Percentiles rank a stretch among this genome's conserved stretches.
phyloP scores from a whole-genome alignment of 64 coral and sea anemone genomes.

The Porites lutea region DNA sequence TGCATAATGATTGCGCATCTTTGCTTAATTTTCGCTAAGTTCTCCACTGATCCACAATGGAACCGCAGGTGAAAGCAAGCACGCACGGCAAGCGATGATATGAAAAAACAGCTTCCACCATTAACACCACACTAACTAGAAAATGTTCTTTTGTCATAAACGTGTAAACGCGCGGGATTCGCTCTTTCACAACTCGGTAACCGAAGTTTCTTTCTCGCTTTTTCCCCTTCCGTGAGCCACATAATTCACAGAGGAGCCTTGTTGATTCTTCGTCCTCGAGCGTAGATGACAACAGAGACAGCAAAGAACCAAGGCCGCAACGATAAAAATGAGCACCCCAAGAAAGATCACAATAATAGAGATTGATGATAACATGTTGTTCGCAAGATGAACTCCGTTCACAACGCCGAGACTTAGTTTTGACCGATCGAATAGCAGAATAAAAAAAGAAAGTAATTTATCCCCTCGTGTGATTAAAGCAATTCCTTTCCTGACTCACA shows the following conservation, averaged over 20 bases:
- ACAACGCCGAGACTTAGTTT: neutral
- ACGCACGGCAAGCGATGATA: neutral
- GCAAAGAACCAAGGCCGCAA: constrained; percentile 87
- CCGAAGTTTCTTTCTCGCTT: constrained; percentile 91
- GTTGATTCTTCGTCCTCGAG: constrained; percentile 74
- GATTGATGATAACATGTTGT: constrained; percentile 85
- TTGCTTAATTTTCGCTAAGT: neutral
- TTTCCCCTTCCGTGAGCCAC: constrained; percentile 46
- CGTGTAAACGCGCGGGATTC: neutral
- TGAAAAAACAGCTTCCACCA: neutral
- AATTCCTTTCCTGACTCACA: neutral
- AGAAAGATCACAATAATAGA: constrained; percentile 98
- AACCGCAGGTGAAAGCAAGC: neutral
- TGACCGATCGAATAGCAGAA: neutral
- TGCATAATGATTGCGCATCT: neutral
- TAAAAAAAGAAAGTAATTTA: neutral
- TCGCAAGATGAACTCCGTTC: neutral
- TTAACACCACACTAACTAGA: neutral
- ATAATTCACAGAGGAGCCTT: constrained; percentile 26
- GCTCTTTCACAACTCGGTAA: constrained; percentile 82
- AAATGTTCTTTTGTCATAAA: neutral
- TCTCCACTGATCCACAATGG: neutral
- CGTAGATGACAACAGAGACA: constrained; percentile 91
- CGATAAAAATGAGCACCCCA: constrained; percentile 91
- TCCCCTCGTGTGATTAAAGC: constrained; percentile 1